Conservation (phyloP, 2,113 vertebrate genomes). For the Leptobrachium leishanense region DNA sequence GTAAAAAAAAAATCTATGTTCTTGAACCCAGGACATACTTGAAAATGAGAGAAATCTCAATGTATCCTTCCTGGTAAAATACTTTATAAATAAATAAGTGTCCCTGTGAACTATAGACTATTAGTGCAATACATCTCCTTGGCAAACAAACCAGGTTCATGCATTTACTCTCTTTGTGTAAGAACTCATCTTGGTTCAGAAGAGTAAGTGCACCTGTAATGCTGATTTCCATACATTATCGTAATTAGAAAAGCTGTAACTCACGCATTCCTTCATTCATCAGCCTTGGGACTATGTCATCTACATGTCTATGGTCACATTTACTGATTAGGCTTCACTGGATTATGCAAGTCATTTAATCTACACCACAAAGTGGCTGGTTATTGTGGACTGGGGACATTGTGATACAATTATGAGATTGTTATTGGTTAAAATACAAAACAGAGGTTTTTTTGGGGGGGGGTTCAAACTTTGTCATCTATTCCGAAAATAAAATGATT, state of each 20-base stretch:
- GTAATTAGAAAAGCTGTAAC: constrained; percentile 37
- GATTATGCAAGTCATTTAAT: constrained; percentile 28
- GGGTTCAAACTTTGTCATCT: too few species aligned
- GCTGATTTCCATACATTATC: constrained; percentile 39
- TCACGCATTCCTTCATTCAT: constrained; percentile 32
- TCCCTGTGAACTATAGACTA: constrained; percentile 13
- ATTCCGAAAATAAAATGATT: too few species aligned
- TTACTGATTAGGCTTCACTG: constrained; percentile 22
- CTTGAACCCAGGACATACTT: too few species aligned
- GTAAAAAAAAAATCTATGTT: too few species aligned
- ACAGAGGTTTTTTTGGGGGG: too few species aligned
- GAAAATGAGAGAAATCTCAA: too few species aligned
- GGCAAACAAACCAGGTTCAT: constrained; percentile 28
- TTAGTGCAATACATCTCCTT: constrained; percentile 31
- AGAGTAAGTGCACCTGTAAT: constrained; percentile 67
- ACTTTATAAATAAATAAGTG: not conserved
- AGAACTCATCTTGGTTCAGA: constrained; percentile 28
- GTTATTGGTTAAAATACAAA: too few species aligned
- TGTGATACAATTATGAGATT: too few species aligned
- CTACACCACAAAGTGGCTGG: not conserved
- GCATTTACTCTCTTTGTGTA: constrained; percentile 18
- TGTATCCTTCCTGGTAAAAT: too few species aligned
- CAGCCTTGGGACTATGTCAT: constrained; percentile 1
- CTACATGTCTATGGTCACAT: constrained; percentile 34
- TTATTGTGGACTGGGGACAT: too few species aligned